phyloP scores from a whole-genome alignment of 2,113 vertebrate species.

The Psittacus erithacus region DNA sequence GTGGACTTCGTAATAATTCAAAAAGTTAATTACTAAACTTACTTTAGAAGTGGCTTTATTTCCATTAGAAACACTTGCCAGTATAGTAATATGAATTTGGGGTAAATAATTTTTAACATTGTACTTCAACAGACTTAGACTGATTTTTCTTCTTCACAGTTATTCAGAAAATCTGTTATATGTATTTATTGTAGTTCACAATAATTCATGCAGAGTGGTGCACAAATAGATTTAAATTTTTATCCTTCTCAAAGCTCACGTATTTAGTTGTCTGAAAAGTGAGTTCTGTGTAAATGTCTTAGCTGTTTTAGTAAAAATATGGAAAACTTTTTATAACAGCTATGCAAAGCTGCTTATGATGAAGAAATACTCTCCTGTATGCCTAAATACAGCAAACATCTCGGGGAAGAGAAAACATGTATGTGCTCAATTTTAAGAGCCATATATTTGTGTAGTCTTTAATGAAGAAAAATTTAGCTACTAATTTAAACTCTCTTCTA shows the following conservation, averaged over 20 bases:
- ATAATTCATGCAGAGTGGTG: background rate
- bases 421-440: background rate
- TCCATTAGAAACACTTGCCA: background rate
- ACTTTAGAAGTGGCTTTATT: background rate
- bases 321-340: background rate
- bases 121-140: background rate
- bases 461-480: background rate
- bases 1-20: background rate
- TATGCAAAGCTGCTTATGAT: background rate
- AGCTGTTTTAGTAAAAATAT: background rate
- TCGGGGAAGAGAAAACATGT: background rate
- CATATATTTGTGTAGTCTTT: background rate
- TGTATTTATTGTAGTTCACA: background rate
- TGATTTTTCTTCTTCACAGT: background rate
- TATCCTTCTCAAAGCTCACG: background rate
- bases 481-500: background rate
- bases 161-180: background rate
- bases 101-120: background rate
- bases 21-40: background rate
- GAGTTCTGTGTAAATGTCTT: background rate
- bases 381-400: background rate
- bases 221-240: background rate
- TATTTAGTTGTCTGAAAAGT: background rate
- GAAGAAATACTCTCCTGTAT: background rate
- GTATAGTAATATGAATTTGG: background rate